Conservation (phyloP, 2,113 vertebrate species). For the Mungos mungo region DNA sequence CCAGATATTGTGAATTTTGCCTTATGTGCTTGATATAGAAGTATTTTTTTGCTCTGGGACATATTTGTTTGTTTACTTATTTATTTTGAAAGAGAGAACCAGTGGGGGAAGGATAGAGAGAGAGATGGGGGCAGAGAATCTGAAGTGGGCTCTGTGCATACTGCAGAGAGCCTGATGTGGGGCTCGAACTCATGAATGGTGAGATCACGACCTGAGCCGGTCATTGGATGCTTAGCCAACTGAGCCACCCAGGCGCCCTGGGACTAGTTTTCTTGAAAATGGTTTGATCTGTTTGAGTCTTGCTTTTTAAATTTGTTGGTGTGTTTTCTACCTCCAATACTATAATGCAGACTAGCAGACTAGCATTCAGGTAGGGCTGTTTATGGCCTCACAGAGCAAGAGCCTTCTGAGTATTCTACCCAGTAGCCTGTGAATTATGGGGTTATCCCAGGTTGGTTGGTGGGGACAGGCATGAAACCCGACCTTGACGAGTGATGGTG, state of each 20-base stretch:
- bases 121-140: too few species aligned
- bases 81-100: too few species aligned
- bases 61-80: background rate
- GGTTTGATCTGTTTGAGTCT: background rate
- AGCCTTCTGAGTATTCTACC: background rate
- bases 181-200: too few species aligned
- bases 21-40: background rate
- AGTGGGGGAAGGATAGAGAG: too few species aligned
- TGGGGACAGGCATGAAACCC: background rate
- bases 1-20: background rate
- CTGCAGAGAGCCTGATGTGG: too few species aligned
- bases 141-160: too few species aligned
- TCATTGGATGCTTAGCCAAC: too few species aligned
- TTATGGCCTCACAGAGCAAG: background rate
- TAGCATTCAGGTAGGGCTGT: background rate
- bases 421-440: background rate
- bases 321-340: too few species aligned
- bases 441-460: background rate
- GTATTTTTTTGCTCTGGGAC: background rate
- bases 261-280: background rate
- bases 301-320: background rate
- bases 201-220: too few species aligned
- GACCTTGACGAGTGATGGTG: background rate
- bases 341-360: background rate
- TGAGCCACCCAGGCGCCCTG: background rate